These are phyloP conservation scores for Callocephalon fimbriatum DNA, from an alignment of 2,113 vertebrate species.

Conservation along the genomic window DNA sequence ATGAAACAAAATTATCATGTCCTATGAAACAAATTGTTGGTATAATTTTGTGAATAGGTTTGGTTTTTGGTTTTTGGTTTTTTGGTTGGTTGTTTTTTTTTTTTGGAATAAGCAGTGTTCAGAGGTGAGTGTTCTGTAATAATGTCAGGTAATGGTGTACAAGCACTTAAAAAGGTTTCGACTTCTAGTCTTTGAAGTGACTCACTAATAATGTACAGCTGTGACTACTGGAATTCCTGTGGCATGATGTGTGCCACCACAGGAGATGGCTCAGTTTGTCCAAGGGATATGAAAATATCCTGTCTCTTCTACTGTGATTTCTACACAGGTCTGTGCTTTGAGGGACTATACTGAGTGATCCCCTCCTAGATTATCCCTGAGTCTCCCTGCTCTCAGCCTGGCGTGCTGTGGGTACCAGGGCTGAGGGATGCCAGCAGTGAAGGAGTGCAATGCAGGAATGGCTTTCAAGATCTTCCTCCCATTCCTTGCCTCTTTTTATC, in stretches of 20 bases:
- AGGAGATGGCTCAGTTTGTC: not conserved
- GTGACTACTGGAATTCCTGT: not conserved
- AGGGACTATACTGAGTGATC: not conserved
- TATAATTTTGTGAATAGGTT: not conserved
- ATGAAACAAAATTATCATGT: not conserved
- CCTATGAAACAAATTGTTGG: not conserved
- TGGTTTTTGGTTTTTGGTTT: not conserved
- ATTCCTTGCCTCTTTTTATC: not conserved
- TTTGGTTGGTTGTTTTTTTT: not conserved
- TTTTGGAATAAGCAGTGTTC: not conserved
- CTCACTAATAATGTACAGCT: not conserved
- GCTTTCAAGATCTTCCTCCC: not conserved
- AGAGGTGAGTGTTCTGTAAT: not conserved
- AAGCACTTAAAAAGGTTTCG: slow-evolving; percentile 5
- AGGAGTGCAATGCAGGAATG: not conserved
- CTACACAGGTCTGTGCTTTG: not conserved
- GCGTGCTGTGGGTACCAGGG: not conserved
- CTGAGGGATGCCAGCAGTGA: not conserved
- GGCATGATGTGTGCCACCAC: not conserved
- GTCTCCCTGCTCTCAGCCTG: not conserved
- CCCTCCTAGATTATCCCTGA: not conserved
- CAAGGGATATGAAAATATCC: not conserved
- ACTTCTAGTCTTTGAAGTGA: not conserved
- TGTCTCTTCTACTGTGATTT: not conserved
- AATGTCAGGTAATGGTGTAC: not conserved